A percentile compares a stretch with the other conserved stretches of the same genome.
These are phyloP conservation scores for Polietes domitor DNA, from an alignment of 2,888 invertebrate species.

Conservation along the genomic window DNA sequence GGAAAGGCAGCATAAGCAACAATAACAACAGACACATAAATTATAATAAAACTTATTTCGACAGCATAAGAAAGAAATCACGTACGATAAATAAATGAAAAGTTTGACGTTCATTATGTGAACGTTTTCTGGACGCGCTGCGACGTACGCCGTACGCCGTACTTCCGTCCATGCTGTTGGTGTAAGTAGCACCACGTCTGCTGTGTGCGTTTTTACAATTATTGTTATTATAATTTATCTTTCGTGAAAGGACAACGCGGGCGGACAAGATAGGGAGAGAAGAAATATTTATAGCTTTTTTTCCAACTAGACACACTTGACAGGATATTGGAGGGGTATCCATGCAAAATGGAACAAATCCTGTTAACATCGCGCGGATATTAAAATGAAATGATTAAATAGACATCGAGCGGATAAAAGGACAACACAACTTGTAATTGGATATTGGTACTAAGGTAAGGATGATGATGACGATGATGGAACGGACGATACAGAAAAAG, in stretches of 20 bases:
- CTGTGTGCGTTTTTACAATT: neutral
- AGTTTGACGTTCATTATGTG: slow-evolving; percentile 28
- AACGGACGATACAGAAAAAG: no score
- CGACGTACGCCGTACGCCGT: no score
- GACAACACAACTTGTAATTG: neutral
- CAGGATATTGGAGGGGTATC: slow-evolving; percentile 2
- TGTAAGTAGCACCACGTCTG: neutral
- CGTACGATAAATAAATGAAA: slow-evolving; percentile 60
- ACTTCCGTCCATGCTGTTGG: neutral
- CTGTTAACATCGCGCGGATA: neutral
- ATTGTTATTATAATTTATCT: slow-evolving; percentile 7
- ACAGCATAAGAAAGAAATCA: slow-evolving; percentile 32
- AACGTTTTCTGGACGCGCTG: neutral
- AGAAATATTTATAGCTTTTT: neutral
- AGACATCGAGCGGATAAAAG: neutral
- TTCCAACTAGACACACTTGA: neutral
- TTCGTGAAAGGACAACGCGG: neutral
- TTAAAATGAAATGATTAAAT: neutral
- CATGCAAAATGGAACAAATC: neutral
- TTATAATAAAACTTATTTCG: slow-evolving; percentile 15
- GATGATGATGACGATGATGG: no score
- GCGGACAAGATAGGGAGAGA: neutral
- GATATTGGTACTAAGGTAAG: no score
- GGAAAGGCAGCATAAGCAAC: neutral
- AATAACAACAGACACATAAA: slow-evolving; percentile 15